Base-by-base conservation (phyloP, 1,140 invertebrate species). In the Rhagoletis pomonella region DNA sequence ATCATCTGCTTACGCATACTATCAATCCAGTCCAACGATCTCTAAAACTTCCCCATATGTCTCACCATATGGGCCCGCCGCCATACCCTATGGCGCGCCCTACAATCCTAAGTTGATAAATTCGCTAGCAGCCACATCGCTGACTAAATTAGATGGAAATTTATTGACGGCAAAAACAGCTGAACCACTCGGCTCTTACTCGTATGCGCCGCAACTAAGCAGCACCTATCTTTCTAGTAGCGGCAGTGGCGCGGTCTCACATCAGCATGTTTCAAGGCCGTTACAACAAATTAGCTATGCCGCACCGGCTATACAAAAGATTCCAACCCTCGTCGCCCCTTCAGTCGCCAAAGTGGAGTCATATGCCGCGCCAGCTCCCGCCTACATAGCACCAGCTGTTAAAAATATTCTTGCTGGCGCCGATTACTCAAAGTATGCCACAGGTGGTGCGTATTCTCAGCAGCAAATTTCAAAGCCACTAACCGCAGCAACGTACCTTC, bases 21-120 rank as follows among this genome's bases (percentile, higher is more conserved):
- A 89, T 50, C 90, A 91, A 89, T 87, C 90, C 19, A 91, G 90
- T 29, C 91, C 91, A 5, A 90, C 90, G 6, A 91, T 88, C 73
- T 90, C 91, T 6, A 92, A 92, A 87, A 89, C 91, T 60, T 90
- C 91, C 42, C 90, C 91, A 10, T 91, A 90, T 89, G 89, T 89
- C 47, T 89, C 90, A 4, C 90, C 91, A 44, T 47, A 29, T 29
- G 29, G 29, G 44, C 60, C 44, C 86, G 1, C 88, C 86, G 62
- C 73, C 64, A 29, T 88, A 7, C 65, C 88, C 1, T 88, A 88
- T 65, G 50, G 67, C 3, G 19, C 77, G 1, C 88, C 88, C 1
- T 84, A 77, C 4, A 77, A 81, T 14, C 19, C 62, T 60, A 81
- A 84, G 3, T 67, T 86, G 4, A 17, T 59, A 39, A n/a, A 85